Conservation (phyloP, 37 sponge, comb jelly and placozoan species). For the Dysidea cf. avara region DNA sequence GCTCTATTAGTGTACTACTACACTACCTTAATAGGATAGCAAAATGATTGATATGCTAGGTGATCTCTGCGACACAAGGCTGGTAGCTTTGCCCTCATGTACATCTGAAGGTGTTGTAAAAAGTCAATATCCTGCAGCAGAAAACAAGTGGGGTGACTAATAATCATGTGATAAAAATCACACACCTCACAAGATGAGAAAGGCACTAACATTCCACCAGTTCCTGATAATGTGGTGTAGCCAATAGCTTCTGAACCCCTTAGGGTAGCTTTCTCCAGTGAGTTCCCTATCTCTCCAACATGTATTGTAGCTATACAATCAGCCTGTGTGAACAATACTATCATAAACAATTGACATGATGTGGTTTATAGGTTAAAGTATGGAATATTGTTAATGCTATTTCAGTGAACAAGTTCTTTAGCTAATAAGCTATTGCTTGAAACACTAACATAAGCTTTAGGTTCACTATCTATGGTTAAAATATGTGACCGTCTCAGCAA, state of each 20-base stretch:
- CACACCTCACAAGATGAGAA: constrained; percentile 90
- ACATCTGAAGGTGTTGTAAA: constrained; percentile 99
- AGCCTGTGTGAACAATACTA: no score
- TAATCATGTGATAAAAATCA: not conserved
- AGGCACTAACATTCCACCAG: constrained; percentile 92
- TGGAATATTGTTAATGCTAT: no score
- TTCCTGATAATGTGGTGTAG: constrained; percentile 94
- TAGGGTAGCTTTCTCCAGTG: constrained; percentile 88
- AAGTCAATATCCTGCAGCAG: constrained; percentile 90
- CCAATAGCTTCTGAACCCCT: constrained; percentile 92
- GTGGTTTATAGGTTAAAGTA: no score
- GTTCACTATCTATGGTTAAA: no score
- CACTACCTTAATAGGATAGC: constrained; percentile 81
- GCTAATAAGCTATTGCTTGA: no score
- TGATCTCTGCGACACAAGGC: constrained; percentile 92
- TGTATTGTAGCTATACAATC: constrained; percentile 79
- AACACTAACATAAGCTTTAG: no score
- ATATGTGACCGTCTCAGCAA: no score
- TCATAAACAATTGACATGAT: no score
- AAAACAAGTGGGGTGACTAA: not conserved
- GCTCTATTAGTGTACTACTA: not conserved
- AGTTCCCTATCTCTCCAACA: constrained; percentile 88
- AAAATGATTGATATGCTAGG: constrained; percentile 88
- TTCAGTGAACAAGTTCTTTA: no score
- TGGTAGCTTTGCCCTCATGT: constrained; percentile 85